A percentile compares a stretch with the other conserved stretches of the same genome.
These are phyloP conservation scores for Hypanus sabinus DNA, from an alignment of 2,113 vertebrate species.

Conservation along the genomic window DNA sequence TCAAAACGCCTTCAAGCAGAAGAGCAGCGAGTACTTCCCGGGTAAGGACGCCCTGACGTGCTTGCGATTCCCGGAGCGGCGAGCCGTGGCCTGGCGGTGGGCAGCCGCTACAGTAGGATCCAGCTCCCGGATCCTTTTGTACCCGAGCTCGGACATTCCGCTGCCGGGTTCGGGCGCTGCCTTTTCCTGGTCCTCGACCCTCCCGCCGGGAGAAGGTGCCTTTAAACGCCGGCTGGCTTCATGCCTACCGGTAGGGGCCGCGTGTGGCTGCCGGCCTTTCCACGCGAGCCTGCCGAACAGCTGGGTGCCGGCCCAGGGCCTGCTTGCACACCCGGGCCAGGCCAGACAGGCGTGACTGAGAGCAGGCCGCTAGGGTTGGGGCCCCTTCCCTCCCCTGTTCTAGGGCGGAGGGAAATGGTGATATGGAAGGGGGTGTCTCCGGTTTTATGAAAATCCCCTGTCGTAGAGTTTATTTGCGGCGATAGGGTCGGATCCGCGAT, in stretches of 20 bases:
- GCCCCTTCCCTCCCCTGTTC: too few species aligned
- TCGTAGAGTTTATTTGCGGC: too few species aligned
- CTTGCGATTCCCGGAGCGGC: neutral
- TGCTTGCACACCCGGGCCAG: slow-evolving; percentile 49
- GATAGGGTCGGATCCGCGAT: too few species aligned
- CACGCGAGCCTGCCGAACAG: neutral
- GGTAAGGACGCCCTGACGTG: slow-evolving; percentile 8
- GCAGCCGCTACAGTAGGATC: neutral
- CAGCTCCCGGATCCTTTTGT: neutral
- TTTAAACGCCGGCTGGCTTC: neutral
- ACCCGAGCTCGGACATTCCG: too few species aligned
- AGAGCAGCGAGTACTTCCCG: slow-evolving; percentile 6
- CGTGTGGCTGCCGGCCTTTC: neutral
- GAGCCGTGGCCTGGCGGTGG: neutral
- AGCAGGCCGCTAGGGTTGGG: too few species aligned
- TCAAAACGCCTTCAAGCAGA: neutral
- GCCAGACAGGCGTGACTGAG: neutral
- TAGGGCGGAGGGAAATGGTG: too few species aligned
- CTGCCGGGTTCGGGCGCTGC: neutral
- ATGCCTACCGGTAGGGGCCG: too few species aligned
- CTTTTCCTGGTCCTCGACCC: neutral
- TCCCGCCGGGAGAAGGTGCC: neutral
- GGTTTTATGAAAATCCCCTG: too few species aligned
- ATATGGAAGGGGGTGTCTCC: too few species aligned
- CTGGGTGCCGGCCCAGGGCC: slow-evolving; percentile 46